Evolutionary conservation across 2,113 vertebrate species (phyloP), one percentile per base, ranked within the genome.

Genomic region (Thamnophis sirtalis): DNA sequence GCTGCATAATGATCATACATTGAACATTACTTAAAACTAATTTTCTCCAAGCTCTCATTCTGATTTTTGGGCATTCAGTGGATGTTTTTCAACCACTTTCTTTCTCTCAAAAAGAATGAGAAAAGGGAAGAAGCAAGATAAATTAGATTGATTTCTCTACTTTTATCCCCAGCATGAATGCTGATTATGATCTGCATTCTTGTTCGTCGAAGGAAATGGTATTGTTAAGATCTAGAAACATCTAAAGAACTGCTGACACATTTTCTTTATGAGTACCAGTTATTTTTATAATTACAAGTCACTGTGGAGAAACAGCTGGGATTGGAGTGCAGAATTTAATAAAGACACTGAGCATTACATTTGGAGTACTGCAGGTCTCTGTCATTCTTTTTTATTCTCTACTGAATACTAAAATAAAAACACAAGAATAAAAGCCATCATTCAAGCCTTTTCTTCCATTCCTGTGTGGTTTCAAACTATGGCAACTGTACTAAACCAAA

Each of bases 91-190:
- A 55, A 54, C 33, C 54, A 26, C 21, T 43, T 38, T n/a, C 68
- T 80, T 80, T 51, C 19, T 54, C 26, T 89, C 55, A 88, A 55
- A 88, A 56, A n/a, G 56, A 60, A 60, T 48, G 50, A 6, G 38
- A 43, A 9, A 15, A 89, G 7, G 38, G 50, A 86, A 86, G 49
- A 86, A 86, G 28, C 49, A 33, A 54, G 80, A 90, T 28, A 54
- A 91, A 85, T 91, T 91, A 49, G 80, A 85, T 85, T 91, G 90
- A 91, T 85, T 90, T 84, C 53, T 49, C 38, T 90, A 56, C 73
- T 84, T 90, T 84, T 38, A n/a, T 48, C 55, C 80, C n/a, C 53
- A n/a, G 80, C 80, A 50, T 91, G 90, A 85, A 85, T 22, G 53
- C 26, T 24, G 28, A 22, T 48, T 63, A 51, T 56, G 60, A 84